phyloP scores from a whole-genome alignment of 2,888 invertebrate species.

The Rotaria sp. region DNA sequence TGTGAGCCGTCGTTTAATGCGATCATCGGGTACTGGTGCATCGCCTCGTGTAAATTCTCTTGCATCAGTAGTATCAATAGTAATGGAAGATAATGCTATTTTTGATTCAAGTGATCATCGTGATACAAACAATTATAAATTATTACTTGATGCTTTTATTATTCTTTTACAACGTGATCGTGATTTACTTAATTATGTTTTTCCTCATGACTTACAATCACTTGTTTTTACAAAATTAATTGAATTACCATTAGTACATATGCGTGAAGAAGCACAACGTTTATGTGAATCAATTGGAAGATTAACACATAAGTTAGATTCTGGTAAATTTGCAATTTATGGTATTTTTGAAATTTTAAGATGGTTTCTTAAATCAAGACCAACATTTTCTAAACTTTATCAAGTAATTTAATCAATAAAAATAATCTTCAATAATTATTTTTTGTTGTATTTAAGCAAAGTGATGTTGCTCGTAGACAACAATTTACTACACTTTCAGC shows the following conservation, averaged over 20 bases:
- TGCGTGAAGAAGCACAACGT: slow-evolving; percentile 8
- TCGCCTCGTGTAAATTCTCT: not conserved
- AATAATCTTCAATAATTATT: too few species aligned
- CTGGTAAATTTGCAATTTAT: not conserved
- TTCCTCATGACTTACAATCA: not conserved
- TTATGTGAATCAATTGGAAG: slow-evolving; percentile 2
- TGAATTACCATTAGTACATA: slow-evolving; percentile 19
- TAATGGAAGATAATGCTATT: not conserved
- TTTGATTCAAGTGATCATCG: not conserved
- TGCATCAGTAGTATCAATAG: not conserved
- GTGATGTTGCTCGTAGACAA: not conserved
- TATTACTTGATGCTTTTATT: slow-evolving; percentile 3
- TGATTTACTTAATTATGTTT: slow-evolving; percentile 19
- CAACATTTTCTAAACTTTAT: not conserved
- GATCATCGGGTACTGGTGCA: not conserved
- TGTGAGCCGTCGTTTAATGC: not conserved
- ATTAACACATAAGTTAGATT: not conserved
- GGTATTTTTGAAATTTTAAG: not conserved
- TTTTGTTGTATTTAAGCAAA: not conserved
- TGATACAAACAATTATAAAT: slow-evolving; percentile 19
- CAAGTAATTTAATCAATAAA: not conserved
- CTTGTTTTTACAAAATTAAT: slow-evolving; percentile 18
- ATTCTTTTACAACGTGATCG: slow-evolving; percentile 21
- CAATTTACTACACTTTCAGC: slow-evolving; percentile 8
- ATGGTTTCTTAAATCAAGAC: slow-evolving; percentile 17